These are phyloP conservation scores for Porites lutea DNA, from an alignment of 64 coral and sea anemone species.

Conservation along the genomic window DNA sequence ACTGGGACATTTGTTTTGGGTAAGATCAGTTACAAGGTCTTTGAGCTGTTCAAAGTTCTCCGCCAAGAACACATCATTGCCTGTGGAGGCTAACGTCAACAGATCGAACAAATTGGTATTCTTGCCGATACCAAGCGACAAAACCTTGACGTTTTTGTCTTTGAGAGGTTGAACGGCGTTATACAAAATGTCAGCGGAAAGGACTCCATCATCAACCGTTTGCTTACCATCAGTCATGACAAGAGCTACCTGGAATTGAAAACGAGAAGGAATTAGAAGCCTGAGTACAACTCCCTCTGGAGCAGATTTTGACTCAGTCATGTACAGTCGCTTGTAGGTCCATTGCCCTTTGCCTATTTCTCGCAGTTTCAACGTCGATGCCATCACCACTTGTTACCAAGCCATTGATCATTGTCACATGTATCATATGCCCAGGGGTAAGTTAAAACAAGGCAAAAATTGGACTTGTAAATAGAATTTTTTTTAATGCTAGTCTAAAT, in stretches of 20 bases:
- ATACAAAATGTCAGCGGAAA: background rate
- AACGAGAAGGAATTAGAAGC: background rate
- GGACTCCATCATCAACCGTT: background rate
- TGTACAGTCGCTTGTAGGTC: too few species aligned
- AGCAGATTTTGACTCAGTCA: too few species aligned
- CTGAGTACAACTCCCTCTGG: too few species aligned
- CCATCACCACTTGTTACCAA: too few species aligned
- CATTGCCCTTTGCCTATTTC: too few species aligned
- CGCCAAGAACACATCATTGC: slow-evolving; percentile 6
- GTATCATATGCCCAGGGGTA: too few species aligned
- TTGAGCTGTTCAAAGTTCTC: background rate
- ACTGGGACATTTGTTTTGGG: slow-evolving; percentile 25
- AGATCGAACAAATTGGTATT: slow-evolving; percentile 18
- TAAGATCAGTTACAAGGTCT: background rate
- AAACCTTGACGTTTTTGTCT: slow-evolving; percentile 2
- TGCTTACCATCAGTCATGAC: slow-evolving; percentile 41
- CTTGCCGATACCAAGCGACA: slow-evolving; percentile 16
- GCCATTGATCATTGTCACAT: too few species aligned
- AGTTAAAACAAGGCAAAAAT: too few species aligned
- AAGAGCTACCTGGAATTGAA: background rate
- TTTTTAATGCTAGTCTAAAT: too few species aligned
- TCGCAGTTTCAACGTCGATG: too few species aligned
- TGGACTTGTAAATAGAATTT: too few species aligned
- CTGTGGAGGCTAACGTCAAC: background rate
- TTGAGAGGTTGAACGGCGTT: slow-evolving; percentile 31